phyloP scores from a whole-genome alignment of 1,140 invertebrate species.

The Trigoniulus corallinus region DNA sequence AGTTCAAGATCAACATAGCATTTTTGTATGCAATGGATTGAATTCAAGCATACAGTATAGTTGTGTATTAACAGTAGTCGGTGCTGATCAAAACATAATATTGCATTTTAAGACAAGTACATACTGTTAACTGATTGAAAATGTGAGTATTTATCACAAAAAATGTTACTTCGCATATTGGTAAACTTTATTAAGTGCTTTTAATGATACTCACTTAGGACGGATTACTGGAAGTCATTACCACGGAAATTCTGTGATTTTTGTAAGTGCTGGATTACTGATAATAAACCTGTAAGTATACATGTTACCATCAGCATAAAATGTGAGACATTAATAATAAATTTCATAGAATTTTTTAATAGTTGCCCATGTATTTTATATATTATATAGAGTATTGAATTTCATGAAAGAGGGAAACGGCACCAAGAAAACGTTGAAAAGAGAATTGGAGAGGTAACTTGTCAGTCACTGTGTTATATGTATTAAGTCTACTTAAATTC shows the following conservation, averaged over 20 bases:
- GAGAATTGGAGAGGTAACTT: conserved; percentile 44
- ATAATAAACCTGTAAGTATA: conserved; percentile 76
- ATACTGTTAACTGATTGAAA: too few species aligned
- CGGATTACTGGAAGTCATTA: conserved; percentile 94
- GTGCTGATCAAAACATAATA: too few species aligned
- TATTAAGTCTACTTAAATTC: too few species aligned
- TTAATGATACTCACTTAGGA: conserved; percentile 35
- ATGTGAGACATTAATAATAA: not conserved
- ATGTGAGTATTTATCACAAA: not conserved
- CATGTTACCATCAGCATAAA: conserved; percentile 1
- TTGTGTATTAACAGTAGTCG: too few species aligned
- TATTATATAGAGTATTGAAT: conserved; percentile 68
- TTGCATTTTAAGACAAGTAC: too few species aligned
- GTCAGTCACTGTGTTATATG: not conserved
- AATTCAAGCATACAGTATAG: too few species aligned
- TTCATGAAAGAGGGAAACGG: conserved; percentile 82
- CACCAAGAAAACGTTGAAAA: conserved; percentile 89
- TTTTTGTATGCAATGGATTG: too few species aligned
- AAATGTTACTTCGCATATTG: not conserved
- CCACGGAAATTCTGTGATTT: conserved; percentile 90
- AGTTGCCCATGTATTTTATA: conserved; percentile 17
- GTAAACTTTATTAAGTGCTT: conserved; percentile 1
- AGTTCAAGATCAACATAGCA: too few species aligned
- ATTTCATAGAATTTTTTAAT: conserved; percentile 4
- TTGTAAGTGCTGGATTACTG: conserved; percentile 95